Conservation (phyloP, 2,113 vertebrate genomes). For the Sterrhoptilus dennistouni region DNA sequence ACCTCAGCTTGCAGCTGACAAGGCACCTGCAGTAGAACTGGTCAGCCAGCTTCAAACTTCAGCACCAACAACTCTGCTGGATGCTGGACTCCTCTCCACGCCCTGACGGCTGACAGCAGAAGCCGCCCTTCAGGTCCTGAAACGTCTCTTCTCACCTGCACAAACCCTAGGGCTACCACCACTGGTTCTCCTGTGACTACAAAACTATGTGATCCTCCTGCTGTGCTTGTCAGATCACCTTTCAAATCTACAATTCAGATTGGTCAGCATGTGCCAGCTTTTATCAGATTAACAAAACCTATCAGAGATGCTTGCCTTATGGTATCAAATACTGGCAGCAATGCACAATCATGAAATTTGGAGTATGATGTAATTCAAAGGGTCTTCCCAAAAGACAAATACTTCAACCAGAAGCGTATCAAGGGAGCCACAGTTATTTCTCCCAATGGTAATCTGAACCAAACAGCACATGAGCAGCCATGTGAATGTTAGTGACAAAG, state of each 20-base stretch:
- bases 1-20: not conserved
- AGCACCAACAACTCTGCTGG: not conserved
- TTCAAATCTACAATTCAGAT: conserved; percentile 41
- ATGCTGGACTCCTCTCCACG: not conserved
- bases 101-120: not conserved
- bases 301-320: not conserved
- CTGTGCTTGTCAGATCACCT: not conserved
- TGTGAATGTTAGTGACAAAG: not conserved
- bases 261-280: not conserved
- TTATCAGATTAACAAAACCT: conserved; percentile 4
- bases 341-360: not conserved
- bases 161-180: not conserved
- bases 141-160: not conserved
- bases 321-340: not conserved
- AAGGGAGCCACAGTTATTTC: not conserved
- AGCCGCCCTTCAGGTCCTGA: not conserved
- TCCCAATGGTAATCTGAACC: not conserved
- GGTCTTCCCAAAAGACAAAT: not conserved
- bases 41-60: not conserved
- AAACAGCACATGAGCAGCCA: not conserved
- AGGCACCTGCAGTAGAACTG: not conserved
- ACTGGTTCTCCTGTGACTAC: not conserved
- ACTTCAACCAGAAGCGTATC: not conserved
- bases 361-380: not conserved
- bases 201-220: not conserved